Evolutionary conservation across 2,113 vertebrate species (phyloP).

Genomic region (Syngnathus floridae): DNA sequence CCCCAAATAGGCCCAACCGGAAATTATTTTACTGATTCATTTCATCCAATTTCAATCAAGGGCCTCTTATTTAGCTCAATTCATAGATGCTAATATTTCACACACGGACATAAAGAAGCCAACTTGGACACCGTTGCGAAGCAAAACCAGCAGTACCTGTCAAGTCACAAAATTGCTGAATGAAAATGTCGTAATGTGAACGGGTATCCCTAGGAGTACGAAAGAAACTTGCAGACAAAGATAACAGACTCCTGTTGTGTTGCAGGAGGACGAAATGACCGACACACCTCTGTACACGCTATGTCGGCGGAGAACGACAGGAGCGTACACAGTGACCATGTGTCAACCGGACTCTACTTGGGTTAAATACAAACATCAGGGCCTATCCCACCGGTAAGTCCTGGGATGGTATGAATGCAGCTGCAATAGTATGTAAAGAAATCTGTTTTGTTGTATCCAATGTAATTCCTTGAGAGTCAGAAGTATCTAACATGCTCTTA

Average conservation of each 20-base stretch:
- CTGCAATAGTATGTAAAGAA: too few relatives aligned
- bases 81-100: background rate
- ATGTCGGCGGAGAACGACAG: constrained; percentile 71
- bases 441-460: too few relatives aligned
- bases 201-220: background rate
- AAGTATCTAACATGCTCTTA: too few relatives aligned
- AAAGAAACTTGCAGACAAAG: background rate
- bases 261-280: constrained; percentile 21
- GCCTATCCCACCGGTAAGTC: constrained; percentile 75
- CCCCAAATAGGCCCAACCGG: too few relatives aligned
- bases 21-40: background rate
- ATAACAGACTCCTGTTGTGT: background rate
- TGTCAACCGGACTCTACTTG: constrained; percentile 71
- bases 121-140: background rate
- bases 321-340: constrained; percentile 75
- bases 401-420: too few relatives aligned
- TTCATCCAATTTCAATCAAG: background rate
- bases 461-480: too few relatives aligned
- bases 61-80: background rate
- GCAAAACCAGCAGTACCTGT: background rate
- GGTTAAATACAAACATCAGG: constrained; percentile 74
- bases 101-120: background rate
- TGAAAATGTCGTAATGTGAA: background rate
- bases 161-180: background rate
- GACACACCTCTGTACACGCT: constrained; percentile 72